Percentiles rank a stretch among this genome's conserved stretches.
These are phyloP conservation scores for Festucalex cinctus DNA, from an alignment of 2,113 vertebrate genomes.

Conservation along the genomic window DNA sequence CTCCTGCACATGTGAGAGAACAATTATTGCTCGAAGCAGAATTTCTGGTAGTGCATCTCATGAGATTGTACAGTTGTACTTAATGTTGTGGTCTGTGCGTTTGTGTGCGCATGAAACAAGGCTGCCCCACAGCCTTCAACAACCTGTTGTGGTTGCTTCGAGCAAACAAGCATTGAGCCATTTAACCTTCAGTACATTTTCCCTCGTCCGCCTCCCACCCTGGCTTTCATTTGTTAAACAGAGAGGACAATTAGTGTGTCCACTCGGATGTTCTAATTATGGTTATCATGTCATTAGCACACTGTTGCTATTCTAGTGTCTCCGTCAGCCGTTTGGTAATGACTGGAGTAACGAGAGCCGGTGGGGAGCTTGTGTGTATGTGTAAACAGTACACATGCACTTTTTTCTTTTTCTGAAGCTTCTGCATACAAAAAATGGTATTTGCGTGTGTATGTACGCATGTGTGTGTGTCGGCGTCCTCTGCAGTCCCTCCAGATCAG, in stretches of 20 bases:
- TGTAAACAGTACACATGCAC: constrained; percentile 36
- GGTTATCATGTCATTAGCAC: constrained; percentile 71
- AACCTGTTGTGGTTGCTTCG: constrained; percentile 20
- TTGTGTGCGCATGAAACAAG: neutral
- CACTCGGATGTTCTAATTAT: constrained; percentile 64
- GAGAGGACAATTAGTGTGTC: constrained; percentile 62
- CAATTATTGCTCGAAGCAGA: neutral
- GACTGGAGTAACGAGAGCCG: constrained; percentile 53
- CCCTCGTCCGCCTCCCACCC: constrained; percentile 5
- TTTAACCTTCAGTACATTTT: constrained; percentile 39
- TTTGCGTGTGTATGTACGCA: constrained; percentile 6
- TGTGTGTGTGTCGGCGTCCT: constrained; percentile 19
- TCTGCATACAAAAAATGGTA: neutral
- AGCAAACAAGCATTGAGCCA: constrained; percentile 42
- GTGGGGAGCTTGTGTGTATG: constrained; percentile 9
- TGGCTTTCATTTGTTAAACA: constrained; percentile 32
- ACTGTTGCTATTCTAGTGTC: constrained; percentile 56
- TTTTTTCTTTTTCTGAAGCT: constrained; percentile 20
- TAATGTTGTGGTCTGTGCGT: neutral
- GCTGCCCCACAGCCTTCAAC: constrained; percentile 25
- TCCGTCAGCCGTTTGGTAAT: constrained; percentile 57
- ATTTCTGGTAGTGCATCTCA: neutral
- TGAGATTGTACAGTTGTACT: neutral
- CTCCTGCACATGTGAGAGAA: neutral
- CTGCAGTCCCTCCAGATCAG: constrained; percentile 38